Evolutionary conservation across 2,797 vertebrate genomes (phyloP).

Genomic region (Pyrocephalus nanus): DNA sequence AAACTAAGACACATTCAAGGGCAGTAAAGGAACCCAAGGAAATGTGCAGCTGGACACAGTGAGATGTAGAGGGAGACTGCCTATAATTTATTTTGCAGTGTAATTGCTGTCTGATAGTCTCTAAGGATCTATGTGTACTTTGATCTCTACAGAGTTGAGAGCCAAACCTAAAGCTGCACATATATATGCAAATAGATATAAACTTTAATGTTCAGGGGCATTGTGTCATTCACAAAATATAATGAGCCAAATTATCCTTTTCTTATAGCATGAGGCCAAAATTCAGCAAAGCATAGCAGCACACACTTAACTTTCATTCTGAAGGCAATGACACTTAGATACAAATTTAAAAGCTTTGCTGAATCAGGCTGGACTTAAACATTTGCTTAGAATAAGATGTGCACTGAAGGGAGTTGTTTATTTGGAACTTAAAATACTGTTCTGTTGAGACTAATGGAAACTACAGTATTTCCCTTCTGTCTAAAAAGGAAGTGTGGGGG

Average conservation of each 20-base stretch:
- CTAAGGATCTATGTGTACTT: constrained; percentile 52
- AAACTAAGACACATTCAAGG: constrained; percentile 36
- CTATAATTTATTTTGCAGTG: constrained; percentile 43
- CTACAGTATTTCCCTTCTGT: not conserved
- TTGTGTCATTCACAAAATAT: constrained; percentile 64
- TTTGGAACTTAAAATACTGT: not conserved
- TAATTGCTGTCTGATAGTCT: constrained; percentile 51
- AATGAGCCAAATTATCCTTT: constrained; percentile 60
- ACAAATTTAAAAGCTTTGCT: constrained; percentile 12
- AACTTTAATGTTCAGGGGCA: constrained; percentile 58
- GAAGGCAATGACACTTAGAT: constrained; percentile 38
- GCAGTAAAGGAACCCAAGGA: constrained; percentile 16
- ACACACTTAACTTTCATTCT: constrained; percentile 32
- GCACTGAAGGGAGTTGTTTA: not conserved
- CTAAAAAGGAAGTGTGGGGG: not conserved
- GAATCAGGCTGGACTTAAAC: constrained; percentile 10
- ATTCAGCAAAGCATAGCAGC: constrained; percentile 55
- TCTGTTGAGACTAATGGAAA: not conserved
- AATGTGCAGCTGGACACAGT: constrained; percentile 31
- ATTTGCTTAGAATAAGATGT: not conserved
- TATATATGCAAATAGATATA: constrained; percentile 63
- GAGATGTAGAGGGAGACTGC: not conserved
- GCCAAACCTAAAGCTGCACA: constrained; percentile 31
- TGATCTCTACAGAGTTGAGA: constrained; percentile 50
- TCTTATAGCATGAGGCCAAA: constrained; percentile 34